These are phyloP conservation scores for Latrodectus hesperus DNA, from an alignment of 2,888 invertebrate species.

Conservation along the genomic window DNA sequence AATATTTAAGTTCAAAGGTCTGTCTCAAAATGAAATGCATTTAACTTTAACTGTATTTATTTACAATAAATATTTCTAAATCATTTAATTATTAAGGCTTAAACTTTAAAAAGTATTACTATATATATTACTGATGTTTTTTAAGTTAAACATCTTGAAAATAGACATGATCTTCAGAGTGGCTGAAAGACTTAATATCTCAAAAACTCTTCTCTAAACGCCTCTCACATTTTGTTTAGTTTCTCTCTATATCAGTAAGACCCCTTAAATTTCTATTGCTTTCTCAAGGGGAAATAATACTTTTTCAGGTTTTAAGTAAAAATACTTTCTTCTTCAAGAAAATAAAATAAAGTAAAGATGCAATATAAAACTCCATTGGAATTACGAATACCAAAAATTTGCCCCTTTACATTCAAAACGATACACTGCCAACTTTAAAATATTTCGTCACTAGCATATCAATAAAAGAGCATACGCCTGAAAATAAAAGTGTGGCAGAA, in stretches of 20 bases:
- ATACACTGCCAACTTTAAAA: slow-evolving; percentile 58
- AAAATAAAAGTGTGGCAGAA: slow-evolving; percentile 17
- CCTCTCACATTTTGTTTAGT: slow-evolving; percentile 37
- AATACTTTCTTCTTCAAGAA: neutral
- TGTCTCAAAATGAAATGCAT: too few species aligned
- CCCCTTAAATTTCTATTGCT: slow-evolving; percentile 28
- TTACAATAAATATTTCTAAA: too few species aligned
- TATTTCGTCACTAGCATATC: slow-evolving; percentile 34
- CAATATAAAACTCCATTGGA: slow-evolving; percentile 48
- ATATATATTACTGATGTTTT: too few species aligned
- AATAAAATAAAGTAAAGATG: slow-evolving; percentile 11
- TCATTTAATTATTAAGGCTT: too few species aligned
- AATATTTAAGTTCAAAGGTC: too few species aligned
- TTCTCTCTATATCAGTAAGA: slow-evolving; percentile 27
- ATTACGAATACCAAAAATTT: slow-evolving; percentile 52
- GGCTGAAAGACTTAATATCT: too few species aligned
- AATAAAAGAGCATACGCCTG: slow-evolving; percentile 34
- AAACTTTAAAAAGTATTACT: too few species aligned
- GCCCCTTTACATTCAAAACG: slow-evolving; percentile 56
- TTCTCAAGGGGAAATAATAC: slow-evolving; percentile 20
- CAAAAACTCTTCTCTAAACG: too few species aligned
- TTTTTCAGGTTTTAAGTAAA: neutral
- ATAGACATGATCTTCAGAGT: too few species aligned
- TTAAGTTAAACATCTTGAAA: too few species aligned
- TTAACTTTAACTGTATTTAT: too few species aligned